Base-by-base conservation (phyloP, 2,888 invertebrate species). In the Furcula furcula region DNA sequence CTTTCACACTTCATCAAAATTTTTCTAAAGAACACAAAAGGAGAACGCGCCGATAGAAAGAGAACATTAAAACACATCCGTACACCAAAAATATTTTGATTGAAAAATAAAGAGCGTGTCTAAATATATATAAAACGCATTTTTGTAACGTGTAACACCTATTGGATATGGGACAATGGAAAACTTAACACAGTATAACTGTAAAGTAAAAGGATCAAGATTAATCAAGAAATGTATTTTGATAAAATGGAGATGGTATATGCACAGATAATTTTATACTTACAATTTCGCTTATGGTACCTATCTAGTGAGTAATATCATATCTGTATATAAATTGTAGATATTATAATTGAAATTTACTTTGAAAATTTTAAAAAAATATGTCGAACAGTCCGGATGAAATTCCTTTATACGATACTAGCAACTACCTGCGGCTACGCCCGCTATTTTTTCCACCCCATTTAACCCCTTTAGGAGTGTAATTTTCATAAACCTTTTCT, bases 1-100 rank as follows among this genome's bases (percentile, higher is more conserved):
- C 78, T 83, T 86, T 88, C 80, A 87, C 84, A 86, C 82, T 65
- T 74, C 67, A 81, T 85, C 78, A 79, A 80, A 73, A 77, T 70
- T 68, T n/a, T n/a, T 78, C 69, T 68, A 65, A 73, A 63, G 69
- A 54, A 47, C 45, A 59, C 53, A 64, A 65, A 77, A 79, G 77
- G 68, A 52, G 42, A 38, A 49, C 34, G 28, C 35, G 23, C 35
- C 38, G 40, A 58, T n/a, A n/a, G n/a, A n/a, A 67, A 75, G 70
- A 48, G 48, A 51, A 51, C 10, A 53, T 12, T 46, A 72, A 75
- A 67, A 65, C 50, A 69, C 65, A 83, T 83, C 84, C 81, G 78
- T 72, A 72, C 65, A 71, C 63, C n/a, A 71, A 73, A 79, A 74
- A 70, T 76, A 79, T 82, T 81, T 85, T 81, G 84, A 88, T 88